phyloP scores from a whole-genome alignment of 2,888 invertebrate genomes.

The Gortyna flavago region DNA sequence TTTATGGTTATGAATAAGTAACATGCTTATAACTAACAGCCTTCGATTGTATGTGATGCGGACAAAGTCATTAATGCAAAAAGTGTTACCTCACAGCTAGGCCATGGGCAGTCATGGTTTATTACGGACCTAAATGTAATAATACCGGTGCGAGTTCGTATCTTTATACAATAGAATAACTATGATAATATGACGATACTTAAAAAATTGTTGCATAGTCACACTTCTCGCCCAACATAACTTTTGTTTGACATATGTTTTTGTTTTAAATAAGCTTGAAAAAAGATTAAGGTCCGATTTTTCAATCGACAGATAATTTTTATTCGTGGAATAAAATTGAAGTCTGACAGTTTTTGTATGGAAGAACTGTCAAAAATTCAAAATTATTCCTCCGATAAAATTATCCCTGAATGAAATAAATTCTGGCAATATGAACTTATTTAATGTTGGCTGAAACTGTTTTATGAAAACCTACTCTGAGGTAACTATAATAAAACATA shows the following conservation, averaged over 20 bases:
- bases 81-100: conserved; percentile 47
- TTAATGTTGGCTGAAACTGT: background rate
- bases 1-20: conserved; percentile 10
- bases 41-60: conserved; percentile 57
- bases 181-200: conserved; percentile 17
- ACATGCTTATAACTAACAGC: conserved; percentile 25
- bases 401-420: background rate
- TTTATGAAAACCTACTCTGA: conserved; percentile 10
- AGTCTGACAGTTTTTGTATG: too few species aligned
- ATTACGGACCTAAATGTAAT: conserved; percentile 46
- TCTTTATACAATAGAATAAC: conserved; percentile 41
- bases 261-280: background rate
- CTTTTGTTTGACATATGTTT: background rate
- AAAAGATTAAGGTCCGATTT: background rate
- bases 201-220: background rate
- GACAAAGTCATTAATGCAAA: conserved; percentile 50
- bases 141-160: conserved; percentile 23
- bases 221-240: background rate
- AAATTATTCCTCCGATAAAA: too few species aligned
- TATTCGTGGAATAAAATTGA: too few species aligned
- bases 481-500: conserved; percentile 18
- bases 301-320: too few species aligned
- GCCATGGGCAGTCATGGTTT: conserved; percentile 58
- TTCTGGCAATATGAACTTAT: background rate
- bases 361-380: too few species aligned